Evolutionary conservation across 2,113 vertebrate species (phyloP).

Genomic region (Siniperca knerii): DNA sequence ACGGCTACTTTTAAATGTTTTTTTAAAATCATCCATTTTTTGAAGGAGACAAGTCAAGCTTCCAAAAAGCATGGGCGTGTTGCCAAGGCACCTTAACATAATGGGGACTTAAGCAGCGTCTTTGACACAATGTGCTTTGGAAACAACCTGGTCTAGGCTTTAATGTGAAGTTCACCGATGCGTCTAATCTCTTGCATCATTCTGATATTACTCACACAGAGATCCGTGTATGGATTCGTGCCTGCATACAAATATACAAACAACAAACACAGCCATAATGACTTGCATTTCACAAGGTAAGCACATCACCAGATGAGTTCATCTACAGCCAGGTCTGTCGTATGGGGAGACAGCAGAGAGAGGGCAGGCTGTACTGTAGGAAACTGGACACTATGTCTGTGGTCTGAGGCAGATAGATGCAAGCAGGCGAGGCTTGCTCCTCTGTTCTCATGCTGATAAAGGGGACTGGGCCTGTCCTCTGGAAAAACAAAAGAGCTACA

Average conservation of each 20-base stretch:
- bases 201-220: not conserved
- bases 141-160: conserved; percentile 3
- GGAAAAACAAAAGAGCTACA: conserved; percentile 61
- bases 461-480: conserved; percentile 52
- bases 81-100: not conserved
- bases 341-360: conserved; percentile 22
- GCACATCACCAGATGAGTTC: not conserved
- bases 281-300: conserved; percentile 16
- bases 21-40: not conserved
- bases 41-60: not conserved
- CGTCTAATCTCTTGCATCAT: not conserved
- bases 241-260: not conserved
- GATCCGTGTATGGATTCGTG: not conserved
- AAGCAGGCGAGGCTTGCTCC: conserved; percentile 48
- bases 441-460: conserved; percentile 72
- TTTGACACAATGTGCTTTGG: conserved; percentile 3
- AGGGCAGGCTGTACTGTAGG: conserved; percentile 20
- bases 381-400: conserved; percentile 59
- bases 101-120: not conserved
- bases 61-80: not conserved
- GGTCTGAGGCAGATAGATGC: conserved; percentile 59
- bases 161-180: not conserved
- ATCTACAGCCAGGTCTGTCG: conserved; percentile 18
- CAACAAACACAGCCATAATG: not conserved
- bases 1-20: too few relatives aligned